phyloP scores from a whole-genome alignment of 2,797 vertebrate genomes.

The Megalops cyprinoides region DNA sequence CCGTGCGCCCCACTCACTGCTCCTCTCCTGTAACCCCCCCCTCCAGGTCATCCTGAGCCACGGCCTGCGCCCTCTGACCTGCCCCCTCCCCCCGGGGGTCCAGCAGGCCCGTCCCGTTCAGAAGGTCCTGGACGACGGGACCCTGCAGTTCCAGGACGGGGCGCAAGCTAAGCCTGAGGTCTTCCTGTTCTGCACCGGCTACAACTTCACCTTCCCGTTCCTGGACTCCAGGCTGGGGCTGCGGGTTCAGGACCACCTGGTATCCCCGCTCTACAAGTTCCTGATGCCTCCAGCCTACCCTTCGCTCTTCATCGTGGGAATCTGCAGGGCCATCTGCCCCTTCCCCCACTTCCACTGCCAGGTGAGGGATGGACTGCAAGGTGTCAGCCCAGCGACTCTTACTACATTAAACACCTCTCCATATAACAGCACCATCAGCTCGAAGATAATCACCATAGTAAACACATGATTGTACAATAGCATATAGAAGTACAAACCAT shows the following conservation, averaged over 20 bases:
- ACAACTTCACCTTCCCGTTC: constrained; percentile 66
- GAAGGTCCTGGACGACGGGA: constrained; percentile 44
- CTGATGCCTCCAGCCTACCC: constrained; percentile 63
- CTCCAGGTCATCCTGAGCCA: constrained; percentile 62
- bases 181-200: constrained; percentile 69
- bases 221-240: constrained; percentile 51
- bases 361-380: constrained; percentile 42
- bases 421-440: not conserved
- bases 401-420: not conserved
- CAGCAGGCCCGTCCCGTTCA: constrained; percentile 52
- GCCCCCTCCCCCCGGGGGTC: constrained; percentile 54
- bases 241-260: constrained; percentile 50
- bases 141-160: constrained; percentile 56
- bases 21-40: not conserved
- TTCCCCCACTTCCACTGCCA: constrained; percentile 67
- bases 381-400: not conserved
- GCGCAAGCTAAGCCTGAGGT: constrained; percentile 53
- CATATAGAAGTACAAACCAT: not conserved
- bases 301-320: constrained; percentile 62
- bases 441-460: not conserved
- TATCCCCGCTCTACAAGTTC: constrained; percentile 64
- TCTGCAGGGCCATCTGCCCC: constrained; percentile 65
- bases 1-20: not conserved
- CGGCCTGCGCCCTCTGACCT: constrained; percentile 44
- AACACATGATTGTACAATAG: not conserved